Evolutionary conservation across 2,797 vertebrate genomes (phyloP), one percentile per base, ranked within the genome.

Genomic region (Euphonia xanthogaster): DNA sequence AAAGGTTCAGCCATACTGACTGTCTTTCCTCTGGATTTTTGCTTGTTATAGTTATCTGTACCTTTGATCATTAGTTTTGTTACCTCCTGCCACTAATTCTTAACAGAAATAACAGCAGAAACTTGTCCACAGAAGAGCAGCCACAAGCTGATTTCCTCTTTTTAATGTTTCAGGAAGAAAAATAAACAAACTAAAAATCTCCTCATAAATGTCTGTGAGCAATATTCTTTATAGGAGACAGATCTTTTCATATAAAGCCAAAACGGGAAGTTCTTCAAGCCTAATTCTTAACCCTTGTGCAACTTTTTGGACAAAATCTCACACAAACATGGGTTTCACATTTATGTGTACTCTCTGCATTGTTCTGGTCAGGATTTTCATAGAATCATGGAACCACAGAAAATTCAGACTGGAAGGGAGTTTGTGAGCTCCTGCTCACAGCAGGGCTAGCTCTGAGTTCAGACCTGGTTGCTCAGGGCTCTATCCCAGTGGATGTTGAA

Each of bases 61-160:
- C 5, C 12, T 80, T 76, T 83, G 53, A 85, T 71, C 18, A 12
- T 73, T 48, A 27, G 14, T 58, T 16, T 30, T 74, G 9, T 61
- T 81, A 44, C 30, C 15, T 68, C 44, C 45, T 85, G 25, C 51
- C 66, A 73, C 37, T 79, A 50, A 80, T 55, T 62, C 30, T 58
- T 63, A 67, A 60, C 63, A 88, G 80, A 93, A 88, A 39, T 40
- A 86, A 72, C 33, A 83, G 53, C 50, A 86, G 72, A 70, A 62
- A 35, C 12, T 22, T 60, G 8, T 39, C 24, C 14, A 44, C 27
- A 85, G 33, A 31, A 58, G 19, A 82, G n/a, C 25, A 91, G 33
- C 12, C 44, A 73, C 15, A 53, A 81, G 25, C 4, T 61, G 33
- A 57, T 82, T 72, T 86, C 24, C 42, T 68, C 23, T 4, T 82